phyloP scores from a whole-genome alignment of 2,888 invertebrate species.

The Orthonevra nobilis region DNA sequence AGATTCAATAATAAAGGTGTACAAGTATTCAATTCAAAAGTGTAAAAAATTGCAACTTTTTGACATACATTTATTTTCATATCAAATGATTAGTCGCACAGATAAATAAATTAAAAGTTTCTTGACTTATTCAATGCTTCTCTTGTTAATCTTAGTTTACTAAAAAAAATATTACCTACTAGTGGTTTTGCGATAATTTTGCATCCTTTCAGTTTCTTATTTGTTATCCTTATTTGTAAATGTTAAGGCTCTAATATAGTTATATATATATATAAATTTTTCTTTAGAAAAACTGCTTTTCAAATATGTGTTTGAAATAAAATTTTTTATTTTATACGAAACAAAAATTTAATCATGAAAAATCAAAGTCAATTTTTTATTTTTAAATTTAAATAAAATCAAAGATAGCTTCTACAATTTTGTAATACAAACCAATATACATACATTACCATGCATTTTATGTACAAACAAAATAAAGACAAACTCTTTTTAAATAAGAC shows the following conservation, averaged over 20 bases:
- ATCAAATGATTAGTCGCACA: constrained; percentile 21
- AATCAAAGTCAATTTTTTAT: constrained; percentile 4
- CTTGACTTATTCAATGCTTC: no score
- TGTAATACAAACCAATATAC: no score
- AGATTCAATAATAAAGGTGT: no score
- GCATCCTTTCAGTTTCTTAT: not conserved
- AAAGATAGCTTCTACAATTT: constrained; percentile 17
- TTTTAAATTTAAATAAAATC: constrained; percentile 4
- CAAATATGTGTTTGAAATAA: no score
- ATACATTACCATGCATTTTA: constrained; percentile 11
- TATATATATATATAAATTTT: constrained; percentile 23
- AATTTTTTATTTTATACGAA: constrained; percentile 33
- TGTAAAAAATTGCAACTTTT: not conserved
- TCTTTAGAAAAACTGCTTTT: no score
- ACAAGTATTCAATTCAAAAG: no score
- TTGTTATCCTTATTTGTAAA: constrained; percentile 35
- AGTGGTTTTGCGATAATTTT: constrained; percentile 23
- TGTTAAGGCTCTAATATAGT: constrained; percentile 47
- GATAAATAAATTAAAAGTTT: constrained; percentile 39
- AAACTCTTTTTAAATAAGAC: not conserved
- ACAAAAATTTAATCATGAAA: constrained; percentile 12
- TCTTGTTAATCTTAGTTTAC: constrained; percentile 9
- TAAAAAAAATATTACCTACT: constrained; percentile 27
- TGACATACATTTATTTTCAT: not conserved
- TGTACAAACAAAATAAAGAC: constrained; percentile 6